Evolutionary conservation across 1,140 invertebrate species (phyloP).

Genomic region (Colletes latitarsis): DNA sequence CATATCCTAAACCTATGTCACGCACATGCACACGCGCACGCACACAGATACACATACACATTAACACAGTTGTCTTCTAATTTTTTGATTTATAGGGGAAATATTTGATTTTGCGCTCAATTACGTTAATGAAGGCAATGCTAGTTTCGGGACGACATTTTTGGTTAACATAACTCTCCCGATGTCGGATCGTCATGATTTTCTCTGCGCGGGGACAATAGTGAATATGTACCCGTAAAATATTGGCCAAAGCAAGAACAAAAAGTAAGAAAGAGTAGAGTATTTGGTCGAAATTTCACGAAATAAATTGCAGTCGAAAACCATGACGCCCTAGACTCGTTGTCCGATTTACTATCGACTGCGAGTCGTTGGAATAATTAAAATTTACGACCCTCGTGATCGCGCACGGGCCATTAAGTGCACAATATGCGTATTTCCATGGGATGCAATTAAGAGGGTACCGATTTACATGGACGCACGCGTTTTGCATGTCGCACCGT

Average conservation of each 20-base stretch:
- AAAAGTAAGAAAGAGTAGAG: not conserved
- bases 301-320: slow-evolving; percentile 46
- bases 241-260: not conserved
- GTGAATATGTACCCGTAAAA: not conserved
- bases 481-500: slow-evolving; percentile 76
- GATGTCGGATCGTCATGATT: slow-evolving; percentile 28
- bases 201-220: not conserved
- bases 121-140: slow-evolving; percentile 79
- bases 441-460: slow-evolving; percentile 75
- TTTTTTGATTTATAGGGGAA: slow-evolving; percentile 68
- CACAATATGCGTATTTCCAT: slow-evolving; percentile 67
- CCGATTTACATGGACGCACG: slow-evolving; percentile 70
- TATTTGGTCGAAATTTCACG: too few species aligned
- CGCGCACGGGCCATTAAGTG: slow-evolving; percentile 68
- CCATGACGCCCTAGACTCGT: slow-evolving; percentile 40
- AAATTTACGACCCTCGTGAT: slow-evolving; percentile 54
- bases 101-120: slow-evolving; percentile 81
- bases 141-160: slow-evolving; percentile 44
- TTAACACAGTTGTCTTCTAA: slow-evolving; percentile 63
- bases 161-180: slow-evolving; percentile 12
- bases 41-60: slow-evolving; percentile 51
- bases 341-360: slow-evolving; percentile 53
- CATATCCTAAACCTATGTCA: slow-evolving; percentile 45
- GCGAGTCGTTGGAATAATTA: slow-evolving; percentile 59
- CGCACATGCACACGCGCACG: slow-evolving; percentile 61